A percentile compares a stretch with the other conserved stretches of the same genome.
These are phyloP conservation scores for Sinopyrophorus schimmeli DNA, from an alignment of 2,888 invertebrate species.

Conservation along the genomic window DNA sequence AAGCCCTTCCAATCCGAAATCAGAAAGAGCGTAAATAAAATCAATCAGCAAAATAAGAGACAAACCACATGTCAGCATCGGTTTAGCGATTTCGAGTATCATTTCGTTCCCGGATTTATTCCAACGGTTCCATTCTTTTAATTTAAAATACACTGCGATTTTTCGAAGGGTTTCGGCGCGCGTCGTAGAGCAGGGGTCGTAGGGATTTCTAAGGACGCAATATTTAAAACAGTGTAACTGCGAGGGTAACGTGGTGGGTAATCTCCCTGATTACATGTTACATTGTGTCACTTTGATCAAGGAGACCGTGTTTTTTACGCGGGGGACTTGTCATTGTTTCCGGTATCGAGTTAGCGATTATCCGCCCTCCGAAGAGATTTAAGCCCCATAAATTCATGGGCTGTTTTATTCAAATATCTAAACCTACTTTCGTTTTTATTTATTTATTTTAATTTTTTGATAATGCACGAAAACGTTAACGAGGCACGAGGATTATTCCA, in stretches of 20 bases:
- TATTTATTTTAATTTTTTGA: slow-evolving; percentile 5
- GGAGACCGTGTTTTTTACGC: slow-evolving; percentile 53
- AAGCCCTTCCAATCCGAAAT: slow-evolving; percentile 32
- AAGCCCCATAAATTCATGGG: slow-evolving; percentile 18
- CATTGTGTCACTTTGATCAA: slow-evolving; percentile 54
- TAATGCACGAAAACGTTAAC: slow-evolving; percentile 1
- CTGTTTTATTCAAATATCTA: slow-evolving; percentile 13
- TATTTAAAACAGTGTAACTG: slow-evolving; percentile 31
- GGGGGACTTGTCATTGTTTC: slow-evolving; percentile 52
- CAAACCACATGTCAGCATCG: slow-evolving; percentile 48
- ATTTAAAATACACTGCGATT: slow-evolving; percentile 49
- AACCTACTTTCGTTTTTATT: slow-evolving; percentile 9
- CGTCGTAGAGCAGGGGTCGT: no score
- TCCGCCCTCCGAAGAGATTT: slow-evolving; percentile 30
- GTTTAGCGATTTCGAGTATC: slow-evolving; percentile 49
- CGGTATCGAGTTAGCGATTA: slow-evolving; percentile 38
- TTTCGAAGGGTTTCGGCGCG: no score
- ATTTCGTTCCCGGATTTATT: slow-evolving; percentile 46
- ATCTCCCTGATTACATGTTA: slow-evolving; percentile 54
- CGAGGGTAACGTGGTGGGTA: slow-evolving; percentile 41
- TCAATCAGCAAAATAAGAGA: slow-evolving; percentile 35
- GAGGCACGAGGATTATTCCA: no score
- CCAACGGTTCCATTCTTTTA: slow-evolving; percentile 42
- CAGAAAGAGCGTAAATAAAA: slow-evolving; percentile 42
- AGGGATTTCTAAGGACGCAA: slow-evolving; percentile 5